Conservation (phyloP, 2,113 vertebrate genomes). For the Nansenia antarctica region DNA sequence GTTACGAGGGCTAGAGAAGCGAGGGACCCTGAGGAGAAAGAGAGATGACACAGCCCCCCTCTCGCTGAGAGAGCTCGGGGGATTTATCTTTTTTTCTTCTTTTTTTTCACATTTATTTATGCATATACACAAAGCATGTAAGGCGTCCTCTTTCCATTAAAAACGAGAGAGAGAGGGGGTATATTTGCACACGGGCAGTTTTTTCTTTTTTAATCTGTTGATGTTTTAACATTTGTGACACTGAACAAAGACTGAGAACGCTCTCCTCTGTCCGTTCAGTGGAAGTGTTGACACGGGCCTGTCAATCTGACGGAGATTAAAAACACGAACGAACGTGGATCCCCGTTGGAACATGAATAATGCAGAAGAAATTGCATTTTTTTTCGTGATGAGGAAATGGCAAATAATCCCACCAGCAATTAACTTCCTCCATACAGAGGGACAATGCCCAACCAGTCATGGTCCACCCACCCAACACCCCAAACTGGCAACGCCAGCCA, state of each 20-base stretch:
- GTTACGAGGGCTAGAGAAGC: constrained; percentile 43
- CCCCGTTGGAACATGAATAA: constrained; percentile 65
- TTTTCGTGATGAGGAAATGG: constrained; percentile 69
- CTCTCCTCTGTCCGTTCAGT: constrained; percentile 56
- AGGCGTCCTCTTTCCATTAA: constrained; percentile 62
- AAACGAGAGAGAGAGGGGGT: constrained; percentile 49
- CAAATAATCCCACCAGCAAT: constrained; percentile 67
- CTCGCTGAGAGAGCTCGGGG: background rate
- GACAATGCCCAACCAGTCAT: constrained; percentile 54
- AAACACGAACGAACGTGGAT: constrained; percentile 62
- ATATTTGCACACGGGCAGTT: constrained; percentile 63
- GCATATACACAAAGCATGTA: constrained; percentile 53
- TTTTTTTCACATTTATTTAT: constrained; percentile 4
- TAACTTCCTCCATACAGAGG: constrained; percentile 55
- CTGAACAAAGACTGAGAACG: constrained; percentile 47
- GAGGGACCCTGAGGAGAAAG: background rate
- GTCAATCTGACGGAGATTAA: constrained; percentile 68
- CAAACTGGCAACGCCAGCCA: too few relatives aligned
- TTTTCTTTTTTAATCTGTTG: constrained; percentile 68
- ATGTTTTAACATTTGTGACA: constrained; percentile 51
- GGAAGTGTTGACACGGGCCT: constrained; percentile 60
- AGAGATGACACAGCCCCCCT: constrained; percentile 21
- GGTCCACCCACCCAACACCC: constrained; percentile 7
- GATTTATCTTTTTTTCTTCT: too few relatives aligned
- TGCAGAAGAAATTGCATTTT: constrained; percentile 59